Base-by-base conservation (phyloP, 2,113 vertebrate species). In the Syngnathus typhle region DNA sequence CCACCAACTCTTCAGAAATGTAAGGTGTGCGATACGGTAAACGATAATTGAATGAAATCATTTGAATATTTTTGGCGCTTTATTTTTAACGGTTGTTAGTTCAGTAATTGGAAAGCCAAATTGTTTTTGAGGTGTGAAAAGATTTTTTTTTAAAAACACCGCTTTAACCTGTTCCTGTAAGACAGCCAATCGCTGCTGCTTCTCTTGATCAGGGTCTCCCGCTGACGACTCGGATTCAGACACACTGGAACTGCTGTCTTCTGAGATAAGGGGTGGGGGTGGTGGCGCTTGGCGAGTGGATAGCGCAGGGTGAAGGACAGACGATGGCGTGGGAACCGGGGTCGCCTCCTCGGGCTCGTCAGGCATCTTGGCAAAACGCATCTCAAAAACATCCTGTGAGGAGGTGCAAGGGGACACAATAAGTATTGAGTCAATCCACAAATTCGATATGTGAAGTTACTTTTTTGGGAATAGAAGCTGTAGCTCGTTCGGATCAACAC, bases 361-460 rank as follows among this genome's bases (percentile, higher is more conserved):
- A 0, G 96, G 96, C 92, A 96, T 95, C 85, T 97, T 98, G 71
- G 95, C 95, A 0, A 96, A 97, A 49, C 94, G 94, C 95, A 97
- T 98, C 88, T 97, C 95, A 18, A 98, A 98, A 18, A 98, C 94
- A 32, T 98, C 95, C 95, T 97, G 78, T 44, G 0, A 18, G 36
- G 23, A 21, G 1, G 3, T 37, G n/a, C 4, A 39, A 19, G 1
- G 56, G 32, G 11, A 23, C 23, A 3, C 3, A 32, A 32, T 32
- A 32, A 32, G 3, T 3, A 32, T 3, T 3, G 27, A 32, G 27
- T 32, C 27, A 32, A 32, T 32, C 3, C 27, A 32, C 27, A 32
- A 32, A 32, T 3, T 32, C 27, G 27, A 27, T 27, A 27, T 27
- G 27, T 27, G 27, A 27, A 27, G 27, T 27, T 27, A 27, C 41